A percentile compares a stretch with the other conserved stretches of the same genome.
These are phyloP conservation scores for Poecilus cupreus DNA, from an alignment of 2,888 invertebrate genomes.

Conservation along the genomic window DNA sequence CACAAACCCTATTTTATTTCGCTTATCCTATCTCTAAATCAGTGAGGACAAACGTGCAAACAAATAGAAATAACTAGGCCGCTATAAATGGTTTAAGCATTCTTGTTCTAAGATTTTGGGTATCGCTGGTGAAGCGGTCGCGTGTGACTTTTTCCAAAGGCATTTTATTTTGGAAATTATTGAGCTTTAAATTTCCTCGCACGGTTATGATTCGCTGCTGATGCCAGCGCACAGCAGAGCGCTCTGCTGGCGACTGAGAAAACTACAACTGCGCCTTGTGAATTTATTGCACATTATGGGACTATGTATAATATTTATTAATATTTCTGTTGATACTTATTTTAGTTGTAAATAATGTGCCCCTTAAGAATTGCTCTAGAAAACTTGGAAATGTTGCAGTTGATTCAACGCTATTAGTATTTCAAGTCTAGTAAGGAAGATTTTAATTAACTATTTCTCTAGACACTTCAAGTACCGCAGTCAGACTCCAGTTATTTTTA, in stretches of 20 bases:
- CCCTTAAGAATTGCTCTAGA: neutral
- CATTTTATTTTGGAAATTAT: constrained; percentile 42
- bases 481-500: no score
- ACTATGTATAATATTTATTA: constrained; percentile 39
- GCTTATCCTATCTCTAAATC: no score
- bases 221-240: neutral
- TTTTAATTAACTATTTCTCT: neutral
- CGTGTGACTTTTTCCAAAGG: constrained; percentile 14
- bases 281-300: constrained; percentile 44
- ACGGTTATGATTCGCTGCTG: constrained; percentile 32
- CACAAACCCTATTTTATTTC: no score
- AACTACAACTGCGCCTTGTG: neutral
- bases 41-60: no score
- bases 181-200: constrained; percentile 36
- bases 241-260: neutral
- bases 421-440: neutral
- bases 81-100: neutral
- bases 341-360: neutral
- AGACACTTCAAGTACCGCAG: neutral
- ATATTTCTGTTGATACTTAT: constrained; percentile 30
- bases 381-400: neutral
- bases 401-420: neutral
- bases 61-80: no score
- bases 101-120: neutral
- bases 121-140: neutral